Evolutionary conservation across 2,797 vertebrate species (phyloP).

Genomic region (Myoxocephalus aenaeus): DNA sequence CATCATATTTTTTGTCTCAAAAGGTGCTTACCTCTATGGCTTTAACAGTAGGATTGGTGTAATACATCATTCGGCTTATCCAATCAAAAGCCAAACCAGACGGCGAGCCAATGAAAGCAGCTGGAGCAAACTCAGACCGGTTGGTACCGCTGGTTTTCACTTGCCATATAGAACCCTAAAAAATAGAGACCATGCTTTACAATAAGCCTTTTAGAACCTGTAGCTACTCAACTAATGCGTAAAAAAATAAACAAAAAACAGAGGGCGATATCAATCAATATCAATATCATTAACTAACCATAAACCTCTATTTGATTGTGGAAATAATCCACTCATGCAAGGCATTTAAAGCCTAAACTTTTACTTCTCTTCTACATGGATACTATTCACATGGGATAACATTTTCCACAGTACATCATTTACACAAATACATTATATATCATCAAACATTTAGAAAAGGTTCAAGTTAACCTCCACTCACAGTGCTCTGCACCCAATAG

Average conservation of each 20-base stretch:
- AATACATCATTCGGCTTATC: slow-evolving; percentile 82
- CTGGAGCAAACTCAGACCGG: slow-evolving; percentile 81
- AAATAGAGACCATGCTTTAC: slow-evolving; percentile 7
- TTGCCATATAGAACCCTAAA: slow-evolving; percentile 81
- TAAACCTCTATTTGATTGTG: neutral
- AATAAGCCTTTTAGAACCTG: neutral
- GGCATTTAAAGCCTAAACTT: no score
- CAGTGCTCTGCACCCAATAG: slow-evolving; percentile 81
- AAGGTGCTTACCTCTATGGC: slow-evolving; percentile 79
- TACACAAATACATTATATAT: neutral
- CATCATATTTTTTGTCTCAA: neutral
- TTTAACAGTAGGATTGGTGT: slow-evolving; percentile 79
- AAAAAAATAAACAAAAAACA: neutral
- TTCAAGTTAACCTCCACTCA: slow-evolving; percentile 59
- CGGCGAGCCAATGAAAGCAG: slow-evolving; percentile 78
- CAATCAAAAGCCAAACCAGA: slow-evolving; percentile 85
- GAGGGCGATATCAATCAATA: neutral
- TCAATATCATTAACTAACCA: no score
- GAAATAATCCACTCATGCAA: neutral
- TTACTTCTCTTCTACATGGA: neutral
- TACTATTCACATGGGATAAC: neutral
- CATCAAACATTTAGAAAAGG: neutral
- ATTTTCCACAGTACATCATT: neutral
- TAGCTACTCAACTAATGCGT: neutral
- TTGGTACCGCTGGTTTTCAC: slow-evolving; percentile 79